Evolutionary conservation across 2,888 invertebrate species (phyloP), one percentile per base, ranked within the genome.

Genomic region (Microctonus brassicae): DNA sequence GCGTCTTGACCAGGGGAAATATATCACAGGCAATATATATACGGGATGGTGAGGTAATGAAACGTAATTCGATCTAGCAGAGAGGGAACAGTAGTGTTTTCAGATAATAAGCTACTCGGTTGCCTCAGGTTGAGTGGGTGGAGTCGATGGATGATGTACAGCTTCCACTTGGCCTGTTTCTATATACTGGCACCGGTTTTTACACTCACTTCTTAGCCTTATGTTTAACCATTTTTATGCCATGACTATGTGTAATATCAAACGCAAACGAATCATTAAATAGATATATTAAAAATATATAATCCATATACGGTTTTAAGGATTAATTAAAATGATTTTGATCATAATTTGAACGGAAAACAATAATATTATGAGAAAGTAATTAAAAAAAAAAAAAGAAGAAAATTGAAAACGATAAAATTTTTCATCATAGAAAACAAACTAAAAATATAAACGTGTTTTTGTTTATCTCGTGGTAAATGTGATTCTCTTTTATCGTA

Each of bases 61-160:
- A 64, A 70, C 61, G 71, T 71, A 71, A 73, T 68, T 69, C 64
- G 72, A 73, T 69, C 67, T 62, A 47, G 47, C 47, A 39, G 52
- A 36, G 52, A 24, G 63, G 55, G 61, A 73, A 75, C 73, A 72
- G 73, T 74, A 75, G 75, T 74, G 75, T 76, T 75, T 76, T 58
- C 55, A 72, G 76, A 75, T 76, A 76, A 76, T 76, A 74, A 76
- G 76, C 73, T 42, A 39, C 55, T 71, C 63, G 69, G 68, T 63
- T 71, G 70, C 73, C 65, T 67, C 39, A 70, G 75, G 73, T 72
- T 75, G 75, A 75, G 76, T 76, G 70, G 75, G 76, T 76, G 76
- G 76, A 75, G 76, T 75, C 77, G 75, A 75, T 77, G 65, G 77
- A 70, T 73, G 75, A 74, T 74, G 39, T 73, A 73, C 73, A 66